These are phyloP conservation scores for Drosophila cracens DNA, from an alignment of 2,888 invertebrate species.

Conservation along the genomic window DNA sequence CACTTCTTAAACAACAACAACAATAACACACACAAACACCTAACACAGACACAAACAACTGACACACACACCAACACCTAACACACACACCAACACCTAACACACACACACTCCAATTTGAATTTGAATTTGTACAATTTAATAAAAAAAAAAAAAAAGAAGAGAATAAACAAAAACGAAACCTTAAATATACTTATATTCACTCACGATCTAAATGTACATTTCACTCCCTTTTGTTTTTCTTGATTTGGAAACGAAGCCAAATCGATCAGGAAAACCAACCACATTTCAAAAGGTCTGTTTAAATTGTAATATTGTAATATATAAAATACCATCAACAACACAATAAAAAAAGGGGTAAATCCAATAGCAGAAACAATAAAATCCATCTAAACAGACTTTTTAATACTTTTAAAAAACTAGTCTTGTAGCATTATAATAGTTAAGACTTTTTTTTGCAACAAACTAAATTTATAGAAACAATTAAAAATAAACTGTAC, in stretches of 20 bases:
- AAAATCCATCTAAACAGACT: slow-evolving; percentile 15
- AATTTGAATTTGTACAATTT: neutral
- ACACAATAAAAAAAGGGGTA: neutral
- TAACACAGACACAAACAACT: neutral
- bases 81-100: neutral
- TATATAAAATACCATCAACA: neutral
- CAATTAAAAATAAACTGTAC: slow-evolving; percentile 17
- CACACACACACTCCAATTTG: neutral
- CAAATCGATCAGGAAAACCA: slow-evolving; percentile 1
- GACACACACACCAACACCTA: neutral
- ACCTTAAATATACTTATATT: neutral
- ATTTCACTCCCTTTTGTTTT: neutral
- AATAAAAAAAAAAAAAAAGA: neutral
- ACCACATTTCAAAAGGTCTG: neutral
- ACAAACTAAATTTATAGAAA: slow-evolving; percentile 37
- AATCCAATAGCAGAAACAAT: slow-evolving; percentile 14
- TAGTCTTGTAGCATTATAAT: slow-evolving; percentile 71
- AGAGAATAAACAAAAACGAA: neutral
- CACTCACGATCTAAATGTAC: neutral
- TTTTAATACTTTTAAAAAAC: slow-evolving; percentile 60
- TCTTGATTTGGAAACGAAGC: neutral
- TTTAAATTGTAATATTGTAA: neutral
- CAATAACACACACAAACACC: neutral
- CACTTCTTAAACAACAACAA: neutral
- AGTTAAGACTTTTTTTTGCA: slow-evolving; percentile 64